Percentiles rank a stretch among this genome's conserved stretches.
Conservation (phyloP, 2,888 invertebrate species). For the Caenorhabditis imperialis region DNA sequence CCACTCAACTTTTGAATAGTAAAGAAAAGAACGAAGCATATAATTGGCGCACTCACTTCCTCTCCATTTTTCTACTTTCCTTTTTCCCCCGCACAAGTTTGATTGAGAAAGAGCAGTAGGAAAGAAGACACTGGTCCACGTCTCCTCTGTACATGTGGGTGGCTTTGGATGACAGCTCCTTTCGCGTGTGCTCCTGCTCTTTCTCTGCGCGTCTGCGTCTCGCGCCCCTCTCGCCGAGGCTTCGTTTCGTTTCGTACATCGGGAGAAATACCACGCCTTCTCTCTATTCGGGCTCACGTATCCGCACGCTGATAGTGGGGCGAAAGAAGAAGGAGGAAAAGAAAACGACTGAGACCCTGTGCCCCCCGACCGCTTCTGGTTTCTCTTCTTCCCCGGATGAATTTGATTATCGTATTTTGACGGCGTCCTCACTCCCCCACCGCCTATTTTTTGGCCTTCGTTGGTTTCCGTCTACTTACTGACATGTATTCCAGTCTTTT, state of each 20-base stretch:
- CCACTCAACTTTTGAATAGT: too few species aligned
- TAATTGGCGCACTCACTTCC: too few species aligned
- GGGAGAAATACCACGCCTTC: constrained; percentile 2
- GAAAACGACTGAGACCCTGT: constrained; percentile 19
- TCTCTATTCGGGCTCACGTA: constrained; percentile 18
- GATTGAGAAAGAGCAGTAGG: constrained; percentile 40
- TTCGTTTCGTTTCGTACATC: constrained; percentile 12
- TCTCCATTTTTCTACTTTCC: constrained; percentile 14
- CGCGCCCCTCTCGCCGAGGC: constrained; percentile 12
- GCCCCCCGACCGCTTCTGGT: constrained; percentile 45
- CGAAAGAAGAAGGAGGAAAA: constrained; percentile 27
- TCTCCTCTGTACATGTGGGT: constrained; percentile 29
- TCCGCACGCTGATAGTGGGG: constrained; percentile 32
- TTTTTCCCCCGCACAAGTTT: constrained; percentile 32
- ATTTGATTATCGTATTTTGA: constrained; percentile 55
- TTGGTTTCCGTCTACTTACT: constrained; percentile 17
- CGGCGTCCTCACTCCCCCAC: constrained; percentile 35
- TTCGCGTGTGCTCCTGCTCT: constrained; percentile 5
- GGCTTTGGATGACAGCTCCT: constrained; percentile 36
- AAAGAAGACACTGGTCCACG: constrained; percentile 41
- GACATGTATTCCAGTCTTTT: constrained; percentile 55
- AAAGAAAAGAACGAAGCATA: too few species aligned
- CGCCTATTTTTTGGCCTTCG: constrained; percentile 13
- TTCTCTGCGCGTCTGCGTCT: constrained; percentile 24
- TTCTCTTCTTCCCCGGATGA: constrained; percentile 48